Evolutionary conservation across 23 tunicate species (phyloP).

Genomic region (Ciona savignyi): DNA sequence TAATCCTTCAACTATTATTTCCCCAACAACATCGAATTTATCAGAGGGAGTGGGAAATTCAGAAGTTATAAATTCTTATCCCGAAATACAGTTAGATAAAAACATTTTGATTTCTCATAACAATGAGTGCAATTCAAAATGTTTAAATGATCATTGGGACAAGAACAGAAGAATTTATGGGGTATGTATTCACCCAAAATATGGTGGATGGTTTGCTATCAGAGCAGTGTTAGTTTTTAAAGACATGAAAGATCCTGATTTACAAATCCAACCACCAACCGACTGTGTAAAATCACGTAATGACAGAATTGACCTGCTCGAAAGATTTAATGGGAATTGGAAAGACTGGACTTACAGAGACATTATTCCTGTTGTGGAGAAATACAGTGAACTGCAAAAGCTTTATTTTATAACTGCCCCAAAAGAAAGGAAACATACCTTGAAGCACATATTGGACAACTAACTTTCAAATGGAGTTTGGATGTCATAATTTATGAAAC

Average conservation of each 20-base stretch:
- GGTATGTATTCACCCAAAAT: constrained; percentile 77
- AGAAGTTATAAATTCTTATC: too few species aligned
- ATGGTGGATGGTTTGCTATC: constrained; percentile 98
- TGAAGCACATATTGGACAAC: neutral
- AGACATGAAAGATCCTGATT: constrained; percentile 5
- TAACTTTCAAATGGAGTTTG: too few species aligned
- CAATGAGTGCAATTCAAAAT: neutral
- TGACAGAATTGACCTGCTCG: constrained; percentile 37
- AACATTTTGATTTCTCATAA: neutral
- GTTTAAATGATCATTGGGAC: constrained; percentile 37
- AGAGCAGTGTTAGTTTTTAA: constrained; percentile 54
- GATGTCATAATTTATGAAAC: too few species aligned
- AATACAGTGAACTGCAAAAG: constrained; percentile 62
- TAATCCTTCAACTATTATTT: neutral
- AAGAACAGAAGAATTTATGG: constrained; percentile 47
- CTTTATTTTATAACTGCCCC: constrained; percentile 67
- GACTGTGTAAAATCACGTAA: constrained; percentile 48
- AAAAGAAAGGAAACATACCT: constrained; percentile 34
- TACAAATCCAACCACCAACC: constrained; percentile 4
- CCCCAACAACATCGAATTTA: too few species aligned
- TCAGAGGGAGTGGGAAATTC: too few species aligned
- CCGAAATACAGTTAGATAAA: too few species aligned
- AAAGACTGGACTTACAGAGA: constrained; percentile 65
- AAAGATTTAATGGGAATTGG: constrained; percentile 75
- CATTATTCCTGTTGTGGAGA: constrained; percentile 49